Percentiles rank a stretch among this genome's conserved stretches.
These are phyloP conservation scores for Engystomops pustulosus DNA, from an alignment of 2,113 vertebrate species.

Conservation along the genomic window DNA sequence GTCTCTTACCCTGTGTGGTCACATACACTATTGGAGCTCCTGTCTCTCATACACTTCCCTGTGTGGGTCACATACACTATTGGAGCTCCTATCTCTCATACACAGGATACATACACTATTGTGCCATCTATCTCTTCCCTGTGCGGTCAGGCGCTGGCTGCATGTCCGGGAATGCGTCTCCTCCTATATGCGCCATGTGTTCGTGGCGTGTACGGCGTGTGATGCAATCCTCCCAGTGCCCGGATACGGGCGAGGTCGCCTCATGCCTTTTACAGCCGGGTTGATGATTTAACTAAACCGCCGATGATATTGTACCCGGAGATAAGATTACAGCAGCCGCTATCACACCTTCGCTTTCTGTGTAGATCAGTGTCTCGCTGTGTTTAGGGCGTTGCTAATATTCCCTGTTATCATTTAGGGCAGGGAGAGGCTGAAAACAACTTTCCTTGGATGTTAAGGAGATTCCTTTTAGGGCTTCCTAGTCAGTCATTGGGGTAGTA, in stretches of 20 bases:
- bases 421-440: neutral
- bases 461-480: too few relatives aligned
- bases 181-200: neutral
- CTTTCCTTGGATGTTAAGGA: too few relatives aligned
- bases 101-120: too few relatives aligned
- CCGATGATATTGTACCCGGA: neutral
- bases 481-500: too few relatives aligned
- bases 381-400: neutral
- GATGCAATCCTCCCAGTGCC: neutral
- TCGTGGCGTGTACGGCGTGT: neutral
- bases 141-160: neutral
- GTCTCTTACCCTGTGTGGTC: too few relatives aligned
- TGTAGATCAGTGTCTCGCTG: too few relatives aligned
- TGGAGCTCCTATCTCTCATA: too few relatives aligned
- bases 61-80: too few relatives aligned
- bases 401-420: neutral
- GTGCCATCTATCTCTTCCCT: neutral
- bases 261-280: too few relatives aligned
- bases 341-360: too few relatives aligned
- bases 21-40: too few relatives aligned
- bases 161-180: neutral
- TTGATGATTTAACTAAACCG: neutral
- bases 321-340: neutral
- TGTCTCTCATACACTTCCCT: too few relatives aligned
- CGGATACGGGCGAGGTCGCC: neutral